Percentiles rank a stretch among this genome's conserved stretches.
Conservation (phyloP, 2,888 invertebrate species). For the Flabesymbios commensalis region DNA sequence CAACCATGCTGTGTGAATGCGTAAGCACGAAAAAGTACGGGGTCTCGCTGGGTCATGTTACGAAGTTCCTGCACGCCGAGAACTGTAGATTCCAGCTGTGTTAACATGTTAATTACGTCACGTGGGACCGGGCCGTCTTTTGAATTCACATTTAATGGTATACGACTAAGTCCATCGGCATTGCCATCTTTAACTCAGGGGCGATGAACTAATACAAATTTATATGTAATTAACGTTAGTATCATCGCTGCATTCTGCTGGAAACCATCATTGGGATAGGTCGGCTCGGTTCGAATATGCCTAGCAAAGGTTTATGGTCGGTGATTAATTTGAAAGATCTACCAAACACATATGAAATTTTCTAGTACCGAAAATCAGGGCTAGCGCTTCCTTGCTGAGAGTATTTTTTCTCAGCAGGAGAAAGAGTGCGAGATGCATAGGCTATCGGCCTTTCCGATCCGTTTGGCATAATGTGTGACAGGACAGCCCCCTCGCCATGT, state of each 20-base stretch:
- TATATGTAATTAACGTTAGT: neutral
- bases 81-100: too few species aligned
- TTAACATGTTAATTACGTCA: neutral
- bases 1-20: too few species aligned
- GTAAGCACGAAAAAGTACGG: too few species aligned
- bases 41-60: too few species aligned
- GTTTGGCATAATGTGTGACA: conserved; percentile 26
- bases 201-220: neutral
- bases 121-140: neutral
- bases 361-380: conserved; percentile 32
- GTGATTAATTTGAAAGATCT: conserved; percentile 24
- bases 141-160: neutral
- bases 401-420: conserved; percentile 34
- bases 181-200: neutral
- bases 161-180: conserved; percentile 5
- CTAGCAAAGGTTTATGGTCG: conserved; percentile 28
- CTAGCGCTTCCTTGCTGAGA: conserved; percentile 36
- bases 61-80: too few species aligned
- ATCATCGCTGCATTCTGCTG: conserved; percentile 49
- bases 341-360: conserved; percentile 38
- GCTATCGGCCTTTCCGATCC: conserved; percentile 29
- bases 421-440: conserved; percentile 33
- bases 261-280: conserved; percentile 44
- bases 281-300: conserved; percentile 12
- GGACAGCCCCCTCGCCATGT: conserved; percentile 51